phyloP scores from a whole-genome alignment of 2,888 invertebrate genomes.

The Gnatocerus cornutus region DNA sequence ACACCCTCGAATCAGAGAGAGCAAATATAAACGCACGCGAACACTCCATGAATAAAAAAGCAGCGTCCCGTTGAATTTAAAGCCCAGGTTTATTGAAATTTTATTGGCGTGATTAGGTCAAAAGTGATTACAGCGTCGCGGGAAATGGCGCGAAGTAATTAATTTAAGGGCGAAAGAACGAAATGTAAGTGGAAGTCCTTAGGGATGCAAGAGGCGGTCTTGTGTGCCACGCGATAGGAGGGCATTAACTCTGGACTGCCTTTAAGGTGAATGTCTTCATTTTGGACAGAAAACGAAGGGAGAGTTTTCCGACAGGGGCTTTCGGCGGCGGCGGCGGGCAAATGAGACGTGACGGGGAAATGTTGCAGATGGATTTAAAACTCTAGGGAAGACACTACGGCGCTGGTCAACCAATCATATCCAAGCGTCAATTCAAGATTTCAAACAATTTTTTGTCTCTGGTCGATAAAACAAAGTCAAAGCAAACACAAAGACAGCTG shows the following conservation, averaged over 20 bases:
- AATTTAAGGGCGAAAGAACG: constrained; percentile 8
- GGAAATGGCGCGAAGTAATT: constrained; percentile 15
- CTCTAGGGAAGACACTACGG: background rate
- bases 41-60: constrained; percentile 18
- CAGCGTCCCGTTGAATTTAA: constrained; percentile 9
- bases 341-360: constrained; percentile 2
- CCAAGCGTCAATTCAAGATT: background rate
- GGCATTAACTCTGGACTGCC: constrained; percentile 19
- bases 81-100: constrained; percentile 21
- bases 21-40: constrained; percentile 21
- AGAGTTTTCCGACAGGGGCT: background rate
- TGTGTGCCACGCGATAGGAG: constrained; percentile 20
- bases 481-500: constrained; percentile 41
- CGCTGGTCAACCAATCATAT: background rate
- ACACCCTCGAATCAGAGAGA: constrained; percentile 7
- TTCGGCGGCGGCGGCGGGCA: background rate
- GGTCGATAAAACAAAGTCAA: constrained; percentile 31
- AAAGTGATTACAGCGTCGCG: constrained; percentile 15
- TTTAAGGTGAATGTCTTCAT: constrained; percentile 10
- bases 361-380: constrained; percentile 5
- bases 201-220: constrained; percentile 9
- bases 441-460: background rate
- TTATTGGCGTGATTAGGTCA: constrained; percentile 19
- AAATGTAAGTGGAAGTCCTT: background rate
- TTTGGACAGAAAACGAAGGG: constrained; percentile 6